Evolutionary conservation across 2,113 vertebrate genomes (phyloP).

Genomic region (Hippocampus barbouri): DNA sequence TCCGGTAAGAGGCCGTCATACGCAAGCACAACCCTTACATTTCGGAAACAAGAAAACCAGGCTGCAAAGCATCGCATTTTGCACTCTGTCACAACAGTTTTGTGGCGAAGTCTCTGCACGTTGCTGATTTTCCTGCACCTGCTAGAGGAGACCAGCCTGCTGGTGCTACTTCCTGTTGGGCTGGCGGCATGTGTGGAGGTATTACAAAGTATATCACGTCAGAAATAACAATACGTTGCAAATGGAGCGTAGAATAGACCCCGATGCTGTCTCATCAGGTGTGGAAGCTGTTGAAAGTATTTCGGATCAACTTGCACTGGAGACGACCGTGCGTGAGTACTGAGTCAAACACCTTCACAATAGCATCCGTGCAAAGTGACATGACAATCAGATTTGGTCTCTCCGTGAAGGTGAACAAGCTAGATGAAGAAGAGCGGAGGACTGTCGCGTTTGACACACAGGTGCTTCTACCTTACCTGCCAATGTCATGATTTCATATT

Average conservation of each 20-base stretch:
- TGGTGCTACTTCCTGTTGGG: conserved; percentile 88
- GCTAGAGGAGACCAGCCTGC: conserved; percentile 86
- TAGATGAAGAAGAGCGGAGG: conserved; percentile 66
- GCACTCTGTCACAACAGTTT: conserved; percentile 65
- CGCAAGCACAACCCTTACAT: neutral
- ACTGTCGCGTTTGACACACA: conserved; percentile 68
- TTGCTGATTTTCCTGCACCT: conserved; percentile 92
- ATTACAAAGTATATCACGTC: neutral
- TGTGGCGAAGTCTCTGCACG: conserved; percentile 92
- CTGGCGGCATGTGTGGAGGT: conserved; percentile 91
- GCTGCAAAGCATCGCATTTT: neutral
- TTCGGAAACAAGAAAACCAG: no score
- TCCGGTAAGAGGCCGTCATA: conserved; percentile 73
- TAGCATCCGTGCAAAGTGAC: neutral
- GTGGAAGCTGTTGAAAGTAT: conserved; percentile 87
- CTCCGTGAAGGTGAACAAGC: conserved; percentile 53
- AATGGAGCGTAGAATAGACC: neutral
- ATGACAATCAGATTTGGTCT: neutral
- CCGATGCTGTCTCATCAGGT: conserved; percentile 65
- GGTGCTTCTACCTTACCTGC: conserved; percentile 40
- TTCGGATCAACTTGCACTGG: conserved; percentile 49
- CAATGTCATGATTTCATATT: neutral
- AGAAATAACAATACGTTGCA: neutral
- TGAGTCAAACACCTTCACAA: neutral
- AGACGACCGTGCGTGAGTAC: conserved; percentile 60